Conservation (phyloP, 1,140 invertebrate species). For the Coenobita brevimanus region DNA sequence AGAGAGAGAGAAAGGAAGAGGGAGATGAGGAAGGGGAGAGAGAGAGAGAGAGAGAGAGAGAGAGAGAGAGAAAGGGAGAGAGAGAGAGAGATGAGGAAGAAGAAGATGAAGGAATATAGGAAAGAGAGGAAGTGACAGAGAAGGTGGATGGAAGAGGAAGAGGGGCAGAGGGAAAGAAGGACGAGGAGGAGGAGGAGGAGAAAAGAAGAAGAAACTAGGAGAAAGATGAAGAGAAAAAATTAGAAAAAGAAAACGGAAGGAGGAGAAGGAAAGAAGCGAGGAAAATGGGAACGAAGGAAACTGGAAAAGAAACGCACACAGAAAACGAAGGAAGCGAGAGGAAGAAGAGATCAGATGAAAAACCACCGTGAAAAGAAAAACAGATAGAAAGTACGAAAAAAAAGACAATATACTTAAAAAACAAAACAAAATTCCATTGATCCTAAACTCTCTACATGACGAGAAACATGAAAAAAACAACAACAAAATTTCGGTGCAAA, state of each 20-base stretch:
- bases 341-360: too few relatives aligned
- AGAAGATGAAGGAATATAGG: neutral
- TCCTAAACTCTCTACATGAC: too few relatives aligned
- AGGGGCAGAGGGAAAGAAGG: neutral
- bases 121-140: neutral
- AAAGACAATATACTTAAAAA: too few relatives aligned
- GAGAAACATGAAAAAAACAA: too few relatives aligned
- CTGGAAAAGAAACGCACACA: too few relatives aligned
- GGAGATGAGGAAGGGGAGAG: neutral
- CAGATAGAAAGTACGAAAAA: too few relatives aligned
- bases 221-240: neutral
- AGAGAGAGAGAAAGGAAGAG: too few relatives aligned
- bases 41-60: neutral
- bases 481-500: too few relatives aligned
- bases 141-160: neutral
- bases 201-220: neutral
- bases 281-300: neutral
- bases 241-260: neutral
- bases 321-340: too few relatives aligned
- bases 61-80: constrained; percentile 1
- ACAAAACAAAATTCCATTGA: too few relatives aligned
- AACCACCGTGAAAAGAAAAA: too few relatives aligned
- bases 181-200: neutral
- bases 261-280: neutral
- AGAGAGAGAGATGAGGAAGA: constrained; percentile 5